These are phyloP conservation scores for Nephrotoma guestfalica DNA, from an alignment of 2,888 invertebrate genomes.

Conservation along the genomic window DNA sequence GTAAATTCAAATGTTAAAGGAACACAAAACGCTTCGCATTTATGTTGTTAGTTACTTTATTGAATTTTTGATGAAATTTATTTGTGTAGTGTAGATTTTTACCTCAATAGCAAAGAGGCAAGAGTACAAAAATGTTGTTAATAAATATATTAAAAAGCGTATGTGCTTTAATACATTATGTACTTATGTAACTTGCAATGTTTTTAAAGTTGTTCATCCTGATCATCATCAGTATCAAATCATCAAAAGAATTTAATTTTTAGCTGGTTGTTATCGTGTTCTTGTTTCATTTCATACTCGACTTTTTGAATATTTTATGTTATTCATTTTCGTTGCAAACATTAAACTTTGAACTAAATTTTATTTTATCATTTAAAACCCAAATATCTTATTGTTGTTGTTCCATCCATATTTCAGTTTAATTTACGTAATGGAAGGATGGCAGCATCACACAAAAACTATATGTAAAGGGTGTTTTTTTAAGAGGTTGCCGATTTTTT, in stretches of 20 bases:
- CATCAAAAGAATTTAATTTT: neutral
- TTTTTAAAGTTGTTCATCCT: neutral
- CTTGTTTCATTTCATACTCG: neutral
- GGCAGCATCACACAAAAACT: neutral
- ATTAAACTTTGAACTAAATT: neutral
- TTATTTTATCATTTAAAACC: neutral
- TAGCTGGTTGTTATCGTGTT: neutral
- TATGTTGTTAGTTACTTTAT: too few species aligned
- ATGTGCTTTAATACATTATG: neutral
- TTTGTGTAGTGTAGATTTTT: too few species aligned
- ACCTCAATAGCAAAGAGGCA: too few species aligned
- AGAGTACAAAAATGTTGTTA: neutral
- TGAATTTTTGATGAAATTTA: too few species aligned
- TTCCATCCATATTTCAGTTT: neutral
- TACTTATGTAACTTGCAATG: neutral
- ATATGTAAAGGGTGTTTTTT: too few species aligned
- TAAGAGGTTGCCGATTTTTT: too few species aligned
- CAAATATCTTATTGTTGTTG: neutral
- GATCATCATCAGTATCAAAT: neutral
- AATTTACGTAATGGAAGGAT: neutral
- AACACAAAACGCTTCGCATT: too few species aligned
- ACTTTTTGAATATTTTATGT: neutral
- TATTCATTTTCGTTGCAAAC: neutral
- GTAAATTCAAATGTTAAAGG: too few species aligned
- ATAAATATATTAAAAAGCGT: neutral